Percentiles rank a stretch among this genome's conserved stretches.
phyloP scores from a whole-genome alignment of 2,888 invertebrate genomes.

The Netelia inedita region DNA sequence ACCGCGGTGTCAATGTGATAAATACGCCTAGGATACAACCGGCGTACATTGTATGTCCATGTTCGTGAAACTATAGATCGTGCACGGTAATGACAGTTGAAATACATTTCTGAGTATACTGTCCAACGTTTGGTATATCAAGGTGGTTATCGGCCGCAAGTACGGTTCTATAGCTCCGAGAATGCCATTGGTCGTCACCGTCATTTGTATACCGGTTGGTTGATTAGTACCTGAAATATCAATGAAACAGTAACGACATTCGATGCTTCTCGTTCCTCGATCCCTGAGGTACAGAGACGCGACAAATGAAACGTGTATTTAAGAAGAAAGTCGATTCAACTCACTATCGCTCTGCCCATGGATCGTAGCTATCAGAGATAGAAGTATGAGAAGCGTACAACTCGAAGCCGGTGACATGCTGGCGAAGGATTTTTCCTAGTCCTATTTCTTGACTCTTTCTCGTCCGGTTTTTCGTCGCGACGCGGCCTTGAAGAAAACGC shows the following conservation, averaged over 20 bases:
- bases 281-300: too few species aligned
- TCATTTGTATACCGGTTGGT: neutral
- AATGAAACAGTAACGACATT: neutral
- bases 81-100: constrained; percentile 70
- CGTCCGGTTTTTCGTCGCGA: constrained; percentile 2
- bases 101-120: constrained; percentile 58
- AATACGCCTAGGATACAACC: too few species aligned
- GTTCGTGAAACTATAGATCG: constrained; percentile 67
- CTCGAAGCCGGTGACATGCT: constrained; percentile 49
- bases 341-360: constrained; percentile 16
- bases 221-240: neutral
- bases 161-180: constrained; percentile 48
- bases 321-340: too few species aligned
- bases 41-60: constrained; percentile 61
- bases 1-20: too few species aligned
- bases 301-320: too few species aligned
- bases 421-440: neutral
- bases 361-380: constrained; percentile 24
- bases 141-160: constrained; percentile 46
- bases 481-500: constrained; percentile 52
- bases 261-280: too few species aligned
- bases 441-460: neutral
- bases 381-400: constrained; percentile 33
- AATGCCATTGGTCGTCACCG: constrained; percentile 62
- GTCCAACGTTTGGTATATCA: constrained; percentile 62